phyloP scores from a whole-genome alignment of 2,888 invertebrate genomes.

The Lobophora halterata region DNA sequence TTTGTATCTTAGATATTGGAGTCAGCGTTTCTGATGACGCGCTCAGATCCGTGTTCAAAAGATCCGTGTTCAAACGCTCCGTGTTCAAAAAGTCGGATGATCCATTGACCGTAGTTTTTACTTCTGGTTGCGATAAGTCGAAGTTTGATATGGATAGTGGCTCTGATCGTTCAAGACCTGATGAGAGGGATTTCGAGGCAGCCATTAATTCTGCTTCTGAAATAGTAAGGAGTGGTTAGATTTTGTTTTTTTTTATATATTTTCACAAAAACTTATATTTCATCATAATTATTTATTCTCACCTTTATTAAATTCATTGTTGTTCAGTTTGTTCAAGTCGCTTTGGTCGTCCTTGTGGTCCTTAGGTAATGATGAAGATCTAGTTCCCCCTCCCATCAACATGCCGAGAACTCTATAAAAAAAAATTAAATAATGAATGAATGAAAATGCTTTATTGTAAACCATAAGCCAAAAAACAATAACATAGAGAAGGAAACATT shows the following conservation, averaged over 20 bases:
- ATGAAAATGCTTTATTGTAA: no score
- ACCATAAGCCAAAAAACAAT: no score
- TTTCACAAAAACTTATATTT: no score
- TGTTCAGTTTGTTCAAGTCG: slow-evolving; percentile 2
- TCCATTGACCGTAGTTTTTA: slow-evolving; percentile 51
- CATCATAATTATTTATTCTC: neutral
- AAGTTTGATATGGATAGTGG: slow-evolving; percentile 51
- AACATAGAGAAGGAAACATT: no score
- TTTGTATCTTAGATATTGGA: slow-evolving; percentile 36
- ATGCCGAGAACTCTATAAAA: slow-evolving; percentile 64
- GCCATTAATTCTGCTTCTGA: slow-evolving; percentile 48
- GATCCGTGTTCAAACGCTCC: slow-evolving; percentile 50
- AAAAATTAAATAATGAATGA: no score
- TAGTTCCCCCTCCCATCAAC: slow-evolving; percentile 40
- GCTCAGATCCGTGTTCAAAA: slow-evolving; percentile 40
- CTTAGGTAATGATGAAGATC: slow-evolving; percentile 62
- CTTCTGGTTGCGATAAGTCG: slow-evolving; percentile 42
- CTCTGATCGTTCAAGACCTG: slow-evolving; percentile 54
- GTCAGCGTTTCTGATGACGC: slow-evolving; percentile 37
- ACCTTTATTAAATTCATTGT: slow-evolving; percentile 14
- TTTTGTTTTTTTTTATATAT: no score
- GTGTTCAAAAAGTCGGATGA: slow-evolving; percentile 55
- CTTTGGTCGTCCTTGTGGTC: slow-evolving; percentile 54
- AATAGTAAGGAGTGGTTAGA: no score
- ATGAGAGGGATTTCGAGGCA: slow-evolving; percentile 54